Percentiles rank a stretch among this genome's conserved stretches.
These are phyloP conservation scores for Microchrysa polita DNA, from an alignment of 2,888 invertebrate species.

Conservation along the genomic window DNA sequence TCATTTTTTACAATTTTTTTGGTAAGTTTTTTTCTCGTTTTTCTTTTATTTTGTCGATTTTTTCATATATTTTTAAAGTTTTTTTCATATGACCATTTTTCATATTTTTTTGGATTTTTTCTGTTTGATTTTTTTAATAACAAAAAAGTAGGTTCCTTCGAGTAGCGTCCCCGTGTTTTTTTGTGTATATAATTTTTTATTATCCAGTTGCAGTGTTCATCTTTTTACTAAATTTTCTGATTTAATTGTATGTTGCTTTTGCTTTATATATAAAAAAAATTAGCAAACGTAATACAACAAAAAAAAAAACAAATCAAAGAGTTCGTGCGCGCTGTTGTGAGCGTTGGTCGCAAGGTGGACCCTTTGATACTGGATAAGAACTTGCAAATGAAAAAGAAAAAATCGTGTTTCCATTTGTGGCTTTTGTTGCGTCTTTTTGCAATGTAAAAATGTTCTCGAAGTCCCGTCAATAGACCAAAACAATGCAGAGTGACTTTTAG, in stretches of 20 bases:
- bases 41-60: conserved; percentile 22
- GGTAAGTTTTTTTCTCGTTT: conserved; percentile 26
- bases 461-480: no score
- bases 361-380: no score
- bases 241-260: neutral
- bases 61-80: conserved; percentile 33
- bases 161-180: conserved; percentile 36
- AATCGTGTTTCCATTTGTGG: no score
- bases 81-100: conserved; percentile 13
- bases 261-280: neutral
- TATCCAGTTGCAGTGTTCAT: conserved; percentile 28
- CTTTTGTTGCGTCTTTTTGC: no score
- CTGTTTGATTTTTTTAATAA: conserved; percentile 23
- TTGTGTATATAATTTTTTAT: conserved; percentile 7
- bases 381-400: no score
- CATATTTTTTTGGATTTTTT: conserved; percentile 34
- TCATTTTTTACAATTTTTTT: conserved; percentile 34
- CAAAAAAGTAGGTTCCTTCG: conserved; percentile 38
- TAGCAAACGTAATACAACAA: no score
- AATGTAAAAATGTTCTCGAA: no score
- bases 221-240: neutral
- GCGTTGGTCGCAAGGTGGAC: no score
- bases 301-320: no score
- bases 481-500: no score
- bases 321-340: no score